Conservation (phyloP, 2,888 invertebrate species). For the Phyto melanocephala region DNA sequence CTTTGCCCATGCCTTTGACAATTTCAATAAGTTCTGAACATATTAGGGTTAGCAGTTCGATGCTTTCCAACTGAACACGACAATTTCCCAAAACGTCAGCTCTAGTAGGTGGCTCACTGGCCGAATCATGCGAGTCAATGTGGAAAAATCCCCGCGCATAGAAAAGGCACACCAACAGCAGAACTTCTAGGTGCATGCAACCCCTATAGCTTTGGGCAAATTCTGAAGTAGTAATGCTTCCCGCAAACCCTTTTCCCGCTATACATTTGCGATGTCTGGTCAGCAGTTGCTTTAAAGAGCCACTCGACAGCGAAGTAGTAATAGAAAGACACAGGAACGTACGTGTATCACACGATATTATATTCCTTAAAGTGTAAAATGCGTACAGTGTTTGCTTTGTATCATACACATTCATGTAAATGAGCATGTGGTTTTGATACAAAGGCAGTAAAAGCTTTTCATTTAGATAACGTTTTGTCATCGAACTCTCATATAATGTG, state of each 20-base stretch:
- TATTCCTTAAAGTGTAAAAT: slow-evolving; percentile 86
- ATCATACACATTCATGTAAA: slow-evolving; percentile 90
- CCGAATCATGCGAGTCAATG: slow-evolving; percentile 71
- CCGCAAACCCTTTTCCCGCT: slow-evolving; percentile 84
- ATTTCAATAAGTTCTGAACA: slow-evolving; percentile 86
- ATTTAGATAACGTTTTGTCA: slow-evolving; percentile 51
- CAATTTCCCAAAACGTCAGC: slow-evolving; percentile 88
- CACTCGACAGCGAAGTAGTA: slow-evolving; percentile 84
- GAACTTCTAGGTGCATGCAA: slow-evolving; percentile 89
- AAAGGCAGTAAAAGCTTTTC: slow-evolving; percentile 76
- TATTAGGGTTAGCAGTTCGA: slow-evolving; percentile 86
- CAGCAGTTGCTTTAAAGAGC: slow-evolving; percentile 78
- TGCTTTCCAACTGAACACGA: slow-evolving; percentile 87
- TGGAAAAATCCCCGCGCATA: slow-evolving; percentile 86
- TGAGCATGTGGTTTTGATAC: slow-evolving; percentile 89
- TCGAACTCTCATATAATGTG: slow-evolving; percentile 60
- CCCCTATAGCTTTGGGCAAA: slow-evolving; percentile 85
- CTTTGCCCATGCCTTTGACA: slow-evolving; percentile 86
- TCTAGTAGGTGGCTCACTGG: slow-evolving; percentile 81
- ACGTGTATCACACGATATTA: slow-evolving; percentile 85
- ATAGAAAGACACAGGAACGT: slow-evolving; percentile 87
- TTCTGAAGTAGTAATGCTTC: slow-evolving; percentile 82
- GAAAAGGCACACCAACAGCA: slow-evolving; percentile 87
- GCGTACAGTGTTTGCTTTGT: slow-evolving; percentile 86
- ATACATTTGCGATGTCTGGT: slow-evolving; percentile 88